Evolutionary conservation across 2,888 invertebrate genomes (phyloP).

Genomic region (Glaucopsyche alexis): DNA sequence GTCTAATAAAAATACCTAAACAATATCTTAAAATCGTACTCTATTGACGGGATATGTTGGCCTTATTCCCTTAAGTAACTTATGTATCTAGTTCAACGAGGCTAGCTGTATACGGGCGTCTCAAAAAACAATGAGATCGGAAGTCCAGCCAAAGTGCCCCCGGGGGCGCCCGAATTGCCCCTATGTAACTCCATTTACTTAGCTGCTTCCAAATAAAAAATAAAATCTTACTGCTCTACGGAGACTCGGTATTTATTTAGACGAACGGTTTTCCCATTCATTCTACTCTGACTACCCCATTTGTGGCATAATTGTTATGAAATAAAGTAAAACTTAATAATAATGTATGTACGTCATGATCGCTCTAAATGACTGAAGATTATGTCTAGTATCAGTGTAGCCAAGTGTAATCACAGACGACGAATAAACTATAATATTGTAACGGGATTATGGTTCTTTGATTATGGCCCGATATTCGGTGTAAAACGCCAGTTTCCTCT

Average conservation of each 20-base stretch:
- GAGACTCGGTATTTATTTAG: not conserved
- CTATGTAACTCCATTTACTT: slow-evolving; percentile 20
- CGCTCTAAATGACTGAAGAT: too few species aligned
- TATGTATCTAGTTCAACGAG: slow-evolving; percentile 6
- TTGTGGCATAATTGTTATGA: not conserved
- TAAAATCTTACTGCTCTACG: slow-evolving; percentile 5
- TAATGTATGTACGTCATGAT: not conserved
- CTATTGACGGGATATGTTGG: not conserved
- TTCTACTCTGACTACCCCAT: not conserved
- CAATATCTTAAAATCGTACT: too few species aligned
- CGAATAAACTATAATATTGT: too few species aligned
- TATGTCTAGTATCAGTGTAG: too few species aligned
- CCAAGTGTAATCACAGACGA: too few species aligned
- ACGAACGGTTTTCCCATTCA: not conserved
- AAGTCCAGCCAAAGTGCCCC: slow-evolving; percentile 17
- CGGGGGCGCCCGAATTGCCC: slow-evolving; percentile 1
- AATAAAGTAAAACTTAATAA: not conserved
- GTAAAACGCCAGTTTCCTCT: too few species aligned
- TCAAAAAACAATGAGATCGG: slow-evolving; percentile 12
- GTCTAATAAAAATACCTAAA: too few species aligned
- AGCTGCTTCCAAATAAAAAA: not conserved
- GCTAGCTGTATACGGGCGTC: not conserved
- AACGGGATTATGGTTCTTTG: too few species aligned
- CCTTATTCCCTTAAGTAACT: not conserved
- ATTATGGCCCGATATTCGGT: too few species aligned